Percentiles rank a stretch among this genome's conserved stretches.
phyloP scores from a whole-genome alignment of 2,797 vertebrate species.

The Cirrhinus mrigala region DNA sequence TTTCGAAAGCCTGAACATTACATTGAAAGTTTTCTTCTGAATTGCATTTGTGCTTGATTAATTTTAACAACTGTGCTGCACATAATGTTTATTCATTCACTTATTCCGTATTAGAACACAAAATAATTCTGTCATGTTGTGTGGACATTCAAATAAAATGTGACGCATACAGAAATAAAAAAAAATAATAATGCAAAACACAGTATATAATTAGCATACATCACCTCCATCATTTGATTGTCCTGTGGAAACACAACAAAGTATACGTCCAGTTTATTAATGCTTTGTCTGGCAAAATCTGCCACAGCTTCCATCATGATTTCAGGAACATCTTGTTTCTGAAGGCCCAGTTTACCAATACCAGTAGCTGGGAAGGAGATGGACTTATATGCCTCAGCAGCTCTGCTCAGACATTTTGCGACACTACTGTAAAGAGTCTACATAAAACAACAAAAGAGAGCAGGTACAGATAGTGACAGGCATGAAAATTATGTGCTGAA shows the following conservation, averaged over 20 bases:
- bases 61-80: background rate
- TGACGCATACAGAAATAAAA: too few relatives aligned
- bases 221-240: constrained; percentile 68
- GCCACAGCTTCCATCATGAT: constrained; percentile 75
- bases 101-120: background rate
- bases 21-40: background rate
- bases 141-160: too few relatives aligned
- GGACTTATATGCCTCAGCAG: background rate
- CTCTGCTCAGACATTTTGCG: constrained; percentile 57
- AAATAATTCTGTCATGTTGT: too few relatives aligned
- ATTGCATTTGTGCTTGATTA: background rate
- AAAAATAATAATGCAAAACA: background rate
- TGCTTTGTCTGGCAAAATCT: constrained; percentile 57
- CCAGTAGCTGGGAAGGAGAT: constrained; percentile 85
- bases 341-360: constrained; percentile 62
- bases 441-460: constrained; percentile 19
- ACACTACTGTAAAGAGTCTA: constrained; percentile 73
- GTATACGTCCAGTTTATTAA: constrained; percentile 64
- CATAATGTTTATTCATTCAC: background rate
- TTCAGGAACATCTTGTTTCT: constrained; percentile 54
- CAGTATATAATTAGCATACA: background rate
- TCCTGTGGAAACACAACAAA: constrained; percentile 80
- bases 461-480: background rate
- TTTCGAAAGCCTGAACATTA: constrained; percentile 70
- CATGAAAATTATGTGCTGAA: background rate